Percentiles rank a stretch among this genome's conserved stretches.
These are phyloP conservation scores for Melozone crissalis DNA, from an alignment of 2,113 vertebrate genomes.

Conservation along the genomic window DNA sequence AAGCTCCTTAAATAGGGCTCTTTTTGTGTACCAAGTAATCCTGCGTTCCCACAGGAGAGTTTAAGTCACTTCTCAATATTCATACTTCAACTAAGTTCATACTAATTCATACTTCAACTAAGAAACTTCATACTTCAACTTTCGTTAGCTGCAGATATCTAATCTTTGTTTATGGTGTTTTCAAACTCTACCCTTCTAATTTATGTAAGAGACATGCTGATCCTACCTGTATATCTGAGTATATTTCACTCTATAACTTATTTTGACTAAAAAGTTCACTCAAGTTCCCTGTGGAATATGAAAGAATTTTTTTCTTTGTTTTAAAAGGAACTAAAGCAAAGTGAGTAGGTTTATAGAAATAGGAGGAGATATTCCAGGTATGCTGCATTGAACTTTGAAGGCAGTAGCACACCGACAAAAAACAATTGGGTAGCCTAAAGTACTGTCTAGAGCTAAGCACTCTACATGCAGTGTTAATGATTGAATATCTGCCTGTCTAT, in stretches of 20 bases:
- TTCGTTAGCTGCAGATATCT: neutral
- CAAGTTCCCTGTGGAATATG: neutral
- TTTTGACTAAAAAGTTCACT: neutral
- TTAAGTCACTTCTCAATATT: neutral
- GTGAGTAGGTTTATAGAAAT: neutral
- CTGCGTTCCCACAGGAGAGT: neutral
- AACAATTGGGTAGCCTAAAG: neutral
- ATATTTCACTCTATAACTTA: neutral
- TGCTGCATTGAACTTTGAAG: neutral
- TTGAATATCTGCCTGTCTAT: neutral
- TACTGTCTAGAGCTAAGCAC: neutral
- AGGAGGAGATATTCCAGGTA: neutral
- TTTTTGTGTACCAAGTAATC: neutral
- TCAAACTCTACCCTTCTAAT: neutral
- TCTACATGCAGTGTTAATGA: accelerated
- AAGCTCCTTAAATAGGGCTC: neutral
- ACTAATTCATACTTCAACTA: neutral
- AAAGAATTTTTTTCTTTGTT: neutral
- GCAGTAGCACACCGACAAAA: neutral
- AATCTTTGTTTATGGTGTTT: neutral
- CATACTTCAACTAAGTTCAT: neutral
- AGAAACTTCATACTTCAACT: neutral
- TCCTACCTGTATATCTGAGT: neutral
- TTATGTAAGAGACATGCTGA: neutral
- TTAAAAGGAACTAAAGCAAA: neutral